A percentile compares a stretch with the other conserved stretches of the same genome.
phyloP scores from a whole-genome alignment of 2,888 invertebrate species.

The Nineta flava region DNA sequence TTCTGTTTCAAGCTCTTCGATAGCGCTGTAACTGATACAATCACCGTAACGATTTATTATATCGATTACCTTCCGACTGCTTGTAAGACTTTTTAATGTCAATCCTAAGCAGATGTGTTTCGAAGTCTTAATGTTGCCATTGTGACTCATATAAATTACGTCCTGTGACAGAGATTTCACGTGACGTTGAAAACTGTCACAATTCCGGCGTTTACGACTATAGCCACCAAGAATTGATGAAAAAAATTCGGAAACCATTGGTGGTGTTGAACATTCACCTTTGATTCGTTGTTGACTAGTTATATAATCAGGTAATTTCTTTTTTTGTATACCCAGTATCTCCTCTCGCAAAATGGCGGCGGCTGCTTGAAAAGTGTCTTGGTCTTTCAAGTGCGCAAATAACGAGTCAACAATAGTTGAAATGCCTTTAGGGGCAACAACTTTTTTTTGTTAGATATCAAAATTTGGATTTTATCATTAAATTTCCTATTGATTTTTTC shows the following conservation, averaged over 20 bases:
- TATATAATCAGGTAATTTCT: constrained; percentile 9
- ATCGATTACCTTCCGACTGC: constrained; percentile 15
- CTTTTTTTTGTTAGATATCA: constrained; percentile 8
- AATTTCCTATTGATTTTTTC: constrained; percentile 8
- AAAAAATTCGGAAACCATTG: constrained; percentile 8
- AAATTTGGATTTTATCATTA: constrained; percentile 7
- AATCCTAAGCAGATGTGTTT: too few relatives aligned
- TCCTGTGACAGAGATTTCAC: neutral
- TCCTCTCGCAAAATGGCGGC: neutral
- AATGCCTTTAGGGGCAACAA: constrained; percentile 8
- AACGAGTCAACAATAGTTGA: constrained; percentile 8
- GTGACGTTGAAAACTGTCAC: neutral
- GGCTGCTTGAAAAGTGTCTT: constrained; percentile 8
- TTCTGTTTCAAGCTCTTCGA: too few relatives aligned
- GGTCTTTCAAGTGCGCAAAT: constrained; percentile 8
- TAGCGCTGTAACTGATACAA: constrained; percentile 13
- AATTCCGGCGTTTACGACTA: constrained; percentile 7
- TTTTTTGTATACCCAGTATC: neutral
- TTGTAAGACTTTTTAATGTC: constrained; percentile 16
- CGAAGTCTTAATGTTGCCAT: too few relatives aligned
- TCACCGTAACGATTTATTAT: constrained; percentile 15
- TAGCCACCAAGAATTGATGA: constrained; percentile 6
- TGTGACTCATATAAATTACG: neutral
- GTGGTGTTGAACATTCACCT: constrained; percentile 8
- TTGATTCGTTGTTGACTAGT: constrained; percentile 8